Evolutionary conservation across 1,140 invertebrate species (phyloP).

Genomic region (Melitaea cinxia): DNA sequence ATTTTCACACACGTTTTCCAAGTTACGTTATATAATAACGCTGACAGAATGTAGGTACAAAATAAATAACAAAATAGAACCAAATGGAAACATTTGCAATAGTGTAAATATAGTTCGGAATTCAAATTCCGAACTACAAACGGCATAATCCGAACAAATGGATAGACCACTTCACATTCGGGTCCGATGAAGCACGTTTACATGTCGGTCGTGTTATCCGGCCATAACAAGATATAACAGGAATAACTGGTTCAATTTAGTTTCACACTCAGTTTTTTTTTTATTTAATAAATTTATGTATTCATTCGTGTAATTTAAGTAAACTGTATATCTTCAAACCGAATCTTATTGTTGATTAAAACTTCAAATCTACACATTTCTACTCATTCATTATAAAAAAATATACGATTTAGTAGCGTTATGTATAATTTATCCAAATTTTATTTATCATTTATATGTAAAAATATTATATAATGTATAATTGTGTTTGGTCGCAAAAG

Average conservation of each 20-base stretch:
- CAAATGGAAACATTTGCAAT: not conserved
- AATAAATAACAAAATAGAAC: not conserved
- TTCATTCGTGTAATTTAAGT: not conserved
- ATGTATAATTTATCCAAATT: too few relatives aligned
- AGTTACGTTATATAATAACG: too few relatives aligned
- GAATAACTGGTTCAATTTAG: conserved; percentile 41
- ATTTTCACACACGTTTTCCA: too few relatives aligned
- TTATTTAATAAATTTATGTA: not conserved
- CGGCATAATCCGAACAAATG: conserved; percentile 25
- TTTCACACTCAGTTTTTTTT: conserved; percentile 8
- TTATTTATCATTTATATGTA: too few relatives aligned
- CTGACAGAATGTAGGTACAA: not conserved
- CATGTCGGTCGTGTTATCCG: conserved; percentile 40
- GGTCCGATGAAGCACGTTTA: conserved; percentile 38
- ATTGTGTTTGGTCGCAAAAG: too few relatives aligned
- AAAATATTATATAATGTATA: too few relatives aligned
- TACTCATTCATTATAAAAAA: too few relatives aligned
- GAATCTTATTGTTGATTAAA: not conserved
- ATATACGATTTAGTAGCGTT: too few relatives aligned
- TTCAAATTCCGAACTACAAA: conserved; percentile 25
- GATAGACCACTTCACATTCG: conserved; percentile 37
- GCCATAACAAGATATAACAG: conserved; percentile 35
- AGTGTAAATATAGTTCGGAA: conserved; percentile 19
- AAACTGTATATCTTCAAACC: not conserved
- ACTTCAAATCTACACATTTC: not conserved